Conservation (phyloP, 2,888 invertebrate genomes). For the Cheilosia scutellata region DNA sequence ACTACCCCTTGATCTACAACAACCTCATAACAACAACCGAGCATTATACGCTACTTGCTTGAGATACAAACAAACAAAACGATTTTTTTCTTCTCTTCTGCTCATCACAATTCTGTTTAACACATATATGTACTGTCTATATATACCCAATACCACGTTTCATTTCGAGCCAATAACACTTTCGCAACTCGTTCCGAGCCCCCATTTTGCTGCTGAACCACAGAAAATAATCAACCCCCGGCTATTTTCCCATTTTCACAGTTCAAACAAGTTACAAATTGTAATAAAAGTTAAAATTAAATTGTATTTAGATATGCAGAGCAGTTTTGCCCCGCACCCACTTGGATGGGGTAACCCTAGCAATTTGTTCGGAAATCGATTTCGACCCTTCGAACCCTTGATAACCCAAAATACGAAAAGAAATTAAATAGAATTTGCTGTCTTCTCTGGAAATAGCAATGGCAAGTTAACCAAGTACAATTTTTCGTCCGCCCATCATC, state of each 20-base stretch:
- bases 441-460: conserved; percentile 12
- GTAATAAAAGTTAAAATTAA: conserved; percentile 76
- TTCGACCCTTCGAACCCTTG: conserved; percentile 70
- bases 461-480: conserved; percentile 56
- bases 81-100: conserved; percentile 33
- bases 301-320: conserved; percentile 75
- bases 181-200: conserved; percentile 55
- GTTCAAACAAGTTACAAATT: conserved; percentile 76
- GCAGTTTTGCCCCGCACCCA: conserved; percentile 32
- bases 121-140: not conserved
- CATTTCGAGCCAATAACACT: conserved; percentile 66
- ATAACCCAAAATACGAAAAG: conserved; percentile 55
- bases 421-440: conserved; percentile 72
- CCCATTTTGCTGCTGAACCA: conserved; percentile 27
- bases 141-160: not conserved
- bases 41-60: conserved; percentile 13
- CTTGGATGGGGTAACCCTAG: conserved; percentile 28
- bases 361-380: conserved; percentile 72
- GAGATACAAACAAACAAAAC: conserved; percentile 49
- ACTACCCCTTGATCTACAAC: conserved; percentile 41
- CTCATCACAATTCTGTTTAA: conserved; percentile 62
- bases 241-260: conserved; percentile 73
- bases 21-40: conserved; percentile 38
- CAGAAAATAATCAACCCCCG: conserved; percentile 72
- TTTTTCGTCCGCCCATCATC: conserved; percentile 48